phyloP scores from a whole-genome alignment of 2,797 vertebrate species.

The Melanotaenia parkinsoni region DNA sequence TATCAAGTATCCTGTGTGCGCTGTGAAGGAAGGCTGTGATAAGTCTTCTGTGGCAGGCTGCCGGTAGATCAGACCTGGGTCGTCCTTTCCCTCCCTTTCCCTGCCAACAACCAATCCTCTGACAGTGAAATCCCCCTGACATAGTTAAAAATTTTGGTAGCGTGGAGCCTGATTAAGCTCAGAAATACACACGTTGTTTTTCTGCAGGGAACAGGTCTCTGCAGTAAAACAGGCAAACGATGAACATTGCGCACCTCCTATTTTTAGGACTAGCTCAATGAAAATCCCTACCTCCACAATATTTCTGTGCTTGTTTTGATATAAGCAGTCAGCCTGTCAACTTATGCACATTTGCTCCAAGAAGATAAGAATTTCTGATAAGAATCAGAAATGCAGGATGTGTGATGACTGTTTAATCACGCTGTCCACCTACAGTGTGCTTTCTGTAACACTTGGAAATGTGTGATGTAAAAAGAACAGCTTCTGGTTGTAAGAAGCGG shows the following conservation, averaged over 20 bases:
- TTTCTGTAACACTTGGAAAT: constrained; percentile 55
- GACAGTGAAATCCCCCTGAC: constrained; percentile 25
- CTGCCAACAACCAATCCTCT: constrained; percentile 46
- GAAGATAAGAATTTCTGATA: background rate
- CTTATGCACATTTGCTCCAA: constrained; percentile 11
- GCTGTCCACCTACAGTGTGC: constrained; percentile 46
- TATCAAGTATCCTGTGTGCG: constrained; percentile 70
- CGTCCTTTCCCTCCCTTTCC: constrained; percentile 31
- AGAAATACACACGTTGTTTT: constrained; percentile 17
- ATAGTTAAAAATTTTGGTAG: background rate
- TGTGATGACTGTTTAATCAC: constrained; percentile 46
- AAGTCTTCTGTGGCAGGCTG: constrained; percentile 61
- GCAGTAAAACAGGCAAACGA: background rate
- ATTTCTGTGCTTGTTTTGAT: constrained; percentile 22
- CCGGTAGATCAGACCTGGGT: constrained; percentile 54
- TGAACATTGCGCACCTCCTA: constrained; percentile 22
- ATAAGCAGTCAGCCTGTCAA: constrained; percentile 8
- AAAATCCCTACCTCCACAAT: background rate
- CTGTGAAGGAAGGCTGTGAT: constrained; percentile 67
- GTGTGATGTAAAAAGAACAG: constrained; percentile 59
- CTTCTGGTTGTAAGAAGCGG: constrained; percentile 36
- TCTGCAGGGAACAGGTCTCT: background rate
- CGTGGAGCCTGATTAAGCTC: background rate
- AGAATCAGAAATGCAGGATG: constrained; percentile 28
- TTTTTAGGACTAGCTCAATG: constrained; percentile 21